phyloP scores from a whole-genome alignment of 2,797 vertebrate species.

The Gallinago nigripennis region DNA sequence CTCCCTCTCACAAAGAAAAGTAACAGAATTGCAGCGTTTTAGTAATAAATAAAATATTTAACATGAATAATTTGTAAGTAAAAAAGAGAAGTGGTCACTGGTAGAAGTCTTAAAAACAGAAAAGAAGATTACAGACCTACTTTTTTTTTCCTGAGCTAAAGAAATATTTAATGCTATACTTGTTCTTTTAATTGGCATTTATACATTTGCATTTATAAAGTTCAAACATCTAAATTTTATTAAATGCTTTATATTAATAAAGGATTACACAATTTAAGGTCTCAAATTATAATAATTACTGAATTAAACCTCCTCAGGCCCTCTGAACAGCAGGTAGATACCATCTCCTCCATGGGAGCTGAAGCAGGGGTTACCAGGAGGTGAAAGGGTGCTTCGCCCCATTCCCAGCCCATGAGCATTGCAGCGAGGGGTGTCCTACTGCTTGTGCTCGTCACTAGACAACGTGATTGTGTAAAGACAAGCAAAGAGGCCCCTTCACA shows the following conservation, averaged over 20 bases:
- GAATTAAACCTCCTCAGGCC: neutral
- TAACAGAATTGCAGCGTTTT: neutral
- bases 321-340: neutral
- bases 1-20: neutral
- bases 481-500: neutral
- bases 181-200: neutral
- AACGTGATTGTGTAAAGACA: fast-evolving
- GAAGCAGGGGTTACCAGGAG: neutral
- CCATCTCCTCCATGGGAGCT: neutral
- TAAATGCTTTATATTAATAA: neutral
- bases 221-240: neutral
- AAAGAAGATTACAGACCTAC: neutral
- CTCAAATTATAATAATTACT: neutral
- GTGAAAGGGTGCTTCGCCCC: fast-evolving
- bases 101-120: neutral
- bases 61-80: neutral
- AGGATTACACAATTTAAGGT: neutral
- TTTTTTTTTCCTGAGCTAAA: neutral
- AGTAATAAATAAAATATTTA: neutral
- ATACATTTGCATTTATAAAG: neutral
- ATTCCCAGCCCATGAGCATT: neutral
- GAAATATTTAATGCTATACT: neutral
- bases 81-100: neutral
- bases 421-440: too few species aligned
- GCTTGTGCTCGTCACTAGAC: too few species aligned